Conservation (phyloP, 2,113 vertebrate genomes). For the Aix galericulata region DNA sequence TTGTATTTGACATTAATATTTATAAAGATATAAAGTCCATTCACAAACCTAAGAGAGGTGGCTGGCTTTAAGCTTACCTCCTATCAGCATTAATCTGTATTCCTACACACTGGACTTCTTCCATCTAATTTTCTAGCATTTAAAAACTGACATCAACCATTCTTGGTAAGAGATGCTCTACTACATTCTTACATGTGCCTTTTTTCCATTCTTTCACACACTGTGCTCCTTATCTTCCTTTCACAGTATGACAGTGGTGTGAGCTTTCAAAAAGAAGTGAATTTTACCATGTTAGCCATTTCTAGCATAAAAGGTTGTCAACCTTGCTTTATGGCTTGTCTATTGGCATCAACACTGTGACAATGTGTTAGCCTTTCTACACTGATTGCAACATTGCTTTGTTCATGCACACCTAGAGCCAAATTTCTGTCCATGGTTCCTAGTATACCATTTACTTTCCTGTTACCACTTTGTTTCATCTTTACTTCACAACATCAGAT, state of each 20-base stretch:
- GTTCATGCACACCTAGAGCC: not conserved
- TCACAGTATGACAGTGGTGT: not conserved
- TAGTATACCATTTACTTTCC: not conserved
- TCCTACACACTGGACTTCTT: not conserved
- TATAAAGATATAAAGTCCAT: not conserved
- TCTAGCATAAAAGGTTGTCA: not conserved
- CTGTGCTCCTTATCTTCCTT: not conserved
- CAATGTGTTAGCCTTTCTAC: not conserved
- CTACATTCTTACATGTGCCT: not conserved
- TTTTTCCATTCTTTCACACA: not conserved
- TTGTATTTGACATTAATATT: not conserved
- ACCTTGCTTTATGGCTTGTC: not conserved
- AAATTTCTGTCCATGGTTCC: not conserved
- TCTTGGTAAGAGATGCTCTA: not conserved
- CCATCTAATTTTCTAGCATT: not conserved
- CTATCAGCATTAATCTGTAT: not conserved
- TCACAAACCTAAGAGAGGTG: not conserved
- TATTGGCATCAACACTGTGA: not conserved
- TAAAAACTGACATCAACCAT: not conserved
- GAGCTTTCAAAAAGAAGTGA: not conserved
- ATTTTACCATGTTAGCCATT: not conserved
- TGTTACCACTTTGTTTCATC: not conserved
- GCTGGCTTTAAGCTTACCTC: not conserved
- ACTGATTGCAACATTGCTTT: not conserved
- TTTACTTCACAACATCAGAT: not conserved